A percentile compares a stretch with the other conserved stretches of the same genome.
Evolutionary conservation across 2,888 invertebrate species (phyloP).

Genomic region (Miltochrista miniata): DNA sequence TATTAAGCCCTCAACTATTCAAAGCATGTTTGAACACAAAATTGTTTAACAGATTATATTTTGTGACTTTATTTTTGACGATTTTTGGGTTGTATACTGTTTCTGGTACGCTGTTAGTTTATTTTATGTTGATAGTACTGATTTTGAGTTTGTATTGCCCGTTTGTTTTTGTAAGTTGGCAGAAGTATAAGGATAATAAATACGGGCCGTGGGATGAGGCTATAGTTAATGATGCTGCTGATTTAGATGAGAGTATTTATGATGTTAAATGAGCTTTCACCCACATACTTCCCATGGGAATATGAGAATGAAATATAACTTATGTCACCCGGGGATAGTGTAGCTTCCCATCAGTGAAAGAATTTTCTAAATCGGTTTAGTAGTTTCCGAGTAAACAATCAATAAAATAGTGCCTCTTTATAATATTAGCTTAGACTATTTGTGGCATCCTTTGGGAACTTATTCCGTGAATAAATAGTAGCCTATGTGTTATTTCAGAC

Average conservation of each 20-base stretch:
- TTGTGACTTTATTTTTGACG: slow-evolving; percentile 77
- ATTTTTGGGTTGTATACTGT: slow-evolving; percentile 79
- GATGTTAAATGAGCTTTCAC: slow-evolving; percentile 13
- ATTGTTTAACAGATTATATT: slow-evolving; percentile 78
- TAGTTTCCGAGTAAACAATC: too few relatives aligned
- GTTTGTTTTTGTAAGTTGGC: slow-evolving; percentile 88
- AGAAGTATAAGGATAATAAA: slow-evolving; percentile 94
- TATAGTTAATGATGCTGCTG: slow-evolving; percentile 86
- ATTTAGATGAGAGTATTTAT: slow-evolving; percentile 66
- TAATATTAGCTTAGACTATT: too few relatives aligned
- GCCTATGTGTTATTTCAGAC: too few relatives aligned
- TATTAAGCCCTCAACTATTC: slow-evolving; percentile 92
- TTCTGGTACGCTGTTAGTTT: slow-evolving; percentile 82
- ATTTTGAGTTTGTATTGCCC: slow-evolving; percentile 90
- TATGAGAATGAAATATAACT: too few relatives aligned
- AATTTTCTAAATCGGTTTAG: too few relatives aligned
- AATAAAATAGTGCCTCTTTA: too few relatives aligned
- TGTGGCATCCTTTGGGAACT: too few relatives aligned
- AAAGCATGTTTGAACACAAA: slow-evolving; percentile 84
- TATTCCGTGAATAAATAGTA: too few relatives aligned
- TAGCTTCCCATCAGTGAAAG: too few relatives aligned
- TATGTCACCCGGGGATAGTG: too few relatives aligned
- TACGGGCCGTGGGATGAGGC: slow-evolving; percentile 99
- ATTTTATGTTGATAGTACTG: slow-evolving; percentile 84
- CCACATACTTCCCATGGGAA: too few relatives aligned